A percentile compares a stretch with the other conserved stretches of the same genome.
phyloP scores from a whole-genome alignment of 2,797 vertebrate species.

The Sebastes melanostomus region DNA sequence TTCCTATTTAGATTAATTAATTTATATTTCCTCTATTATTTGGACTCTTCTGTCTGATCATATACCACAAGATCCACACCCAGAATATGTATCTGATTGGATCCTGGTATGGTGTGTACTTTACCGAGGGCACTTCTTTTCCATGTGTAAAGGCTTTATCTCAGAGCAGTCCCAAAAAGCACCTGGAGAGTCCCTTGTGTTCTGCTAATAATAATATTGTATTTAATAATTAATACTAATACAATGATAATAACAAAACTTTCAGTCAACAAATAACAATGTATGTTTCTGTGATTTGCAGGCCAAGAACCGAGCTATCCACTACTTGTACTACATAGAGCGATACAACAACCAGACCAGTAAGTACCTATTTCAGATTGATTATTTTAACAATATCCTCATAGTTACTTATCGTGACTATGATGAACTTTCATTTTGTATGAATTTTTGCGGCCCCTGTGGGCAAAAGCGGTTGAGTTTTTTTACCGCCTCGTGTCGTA shows the following conservation, averaged over 20 bases:
- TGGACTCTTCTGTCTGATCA: background rate
- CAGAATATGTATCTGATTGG: background rate
- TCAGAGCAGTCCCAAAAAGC: background rate
- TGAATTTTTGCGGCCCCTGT: rapidly evolving
- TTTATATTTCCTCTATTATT: background rate
- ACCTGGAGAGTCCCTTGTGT: background rate
- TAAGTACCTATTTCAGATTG: slow-evolving; percentile 76
- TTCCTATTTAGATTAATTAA: background rate
- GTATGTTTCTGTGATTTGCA: slow-evolving; percentile 54
- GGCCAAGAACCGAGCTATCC: slow-evolving; percentile 95
- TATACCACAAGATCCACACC: background rate
- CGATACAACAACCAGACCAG: slow-evolving; percentile 90
- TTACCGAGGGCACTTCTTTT: background rate
- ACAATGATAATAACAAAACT: background rate
- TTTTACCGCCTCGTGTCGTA: background rate
- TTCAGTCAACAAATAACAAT: background rate
- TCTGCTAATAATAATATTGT: background rate
- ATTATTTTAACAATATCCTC: background rate
- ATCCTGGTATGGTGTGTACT: background rate
- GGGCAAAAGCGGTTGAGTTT: background rate
- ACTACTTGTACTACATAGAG: slow-evolving; percentile 89
- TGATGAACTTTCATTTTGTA: rapidly evolving
- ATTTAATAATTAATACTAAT: background rate
- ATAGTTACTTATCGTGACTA: rapidly evolving
- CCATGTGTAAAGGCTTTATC: background rate